phyloP scores from a whole-genome alignment of 2,888 invertebrate genomes.

The Germaria angustata region DNA sequence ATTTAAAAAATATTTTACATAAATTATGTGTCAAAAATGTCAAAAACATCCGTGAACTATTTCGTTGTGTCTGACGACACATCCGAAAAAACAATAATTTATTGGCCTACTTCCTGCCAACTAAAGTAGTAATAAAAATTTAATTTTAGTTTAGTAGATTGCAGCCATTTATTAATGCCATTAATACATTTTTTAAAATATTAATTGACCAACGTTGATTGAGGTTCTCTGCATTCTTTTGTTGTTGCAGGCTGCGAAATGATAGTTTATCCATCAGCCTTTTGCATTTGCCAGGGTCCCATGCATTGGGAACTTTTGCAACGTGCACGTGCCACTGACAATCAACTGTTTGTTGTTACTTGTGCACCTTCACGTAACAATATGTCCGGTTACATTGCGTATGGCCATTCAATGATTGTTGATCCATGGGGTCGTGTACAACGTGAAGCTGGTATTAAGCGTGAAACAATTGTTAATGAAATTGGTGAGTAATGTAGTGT shows the following conservation, averaged over 20 bases:
- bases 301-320: constrained; percentile 94
- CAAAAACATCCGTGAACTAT: too few relatives aligned
- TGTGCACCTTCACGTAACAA: constrained; percentile 90
- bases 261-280: constrained; percentile 95
- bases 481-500: constrained; percentile 83
- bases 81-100: too few relatives aligned
- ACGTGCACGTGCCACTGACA: constrained; percentile 90
- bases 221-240: not conserved
- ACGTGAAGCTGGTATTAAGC: constrained; percentile 85
- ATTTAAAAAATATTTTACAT: too few relatives aligned
- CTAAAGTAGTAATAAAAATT: too few relatives aligned
- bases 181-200: constrained; percentile 7
- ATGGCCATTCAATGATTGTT: constrained; percentile 91
- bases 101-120: too few relatives aligned
- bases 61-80: too few relatives aligned
- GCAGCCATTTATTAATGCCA: constrained; percentile 14
- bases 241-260: constrained; percentile 86
- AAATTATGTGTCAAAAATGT: too few relatives aligned
- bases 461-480: constrained; percentile 87
- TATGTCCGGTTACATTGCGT: constrained; percentile 90
- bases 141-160: too few relatives aligned
- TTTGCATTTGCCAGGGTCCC: constrained; percentile 85
- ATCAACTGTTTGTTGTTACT: constrained; percentile 92
- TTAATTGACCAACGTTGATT: not conserved
- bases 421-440: constrained; percentile 90